Evolutionary conservation across 2,113 vertebrate species (phyloP), one percentile per base, ranked within the genome.

Genomic region (Microtus ochrogaster): DNA sequence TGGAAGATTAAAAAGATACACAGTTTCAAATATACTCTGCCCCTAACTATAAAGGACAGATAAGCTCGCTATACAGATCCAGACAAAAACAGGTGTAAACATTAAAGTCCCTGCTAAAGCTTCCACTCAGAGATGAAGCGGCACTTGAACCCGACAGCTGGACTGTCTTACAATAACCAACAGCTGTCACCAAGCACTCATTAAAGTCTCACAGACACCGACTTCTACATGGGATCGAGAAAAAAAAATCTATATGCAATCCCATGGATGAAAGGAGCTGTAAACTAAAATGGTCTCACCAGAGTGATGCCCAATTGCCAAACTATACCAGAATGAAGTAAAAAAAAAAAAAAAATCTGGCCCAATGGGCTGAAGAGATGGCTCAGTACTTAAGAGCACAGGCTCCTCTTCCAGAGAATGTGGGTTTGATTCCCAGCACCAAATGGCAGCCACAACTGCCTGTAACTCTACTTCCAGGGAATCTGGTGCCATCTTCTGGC

Each of bases 231-330:
- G 81, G 33, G 68, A 92, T 66, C 30, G 68, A 92, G 44, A 79
- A 89, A 47, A 87, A 87, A 89, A 87, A 33, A 66, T 55, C 41
- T n/a, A 44, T 65, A 63, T 47, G 61, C 52, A 83, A 87, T 52
- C 76, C 33, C 91, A 78, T 14, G 91, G 93, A 65, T 76, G 83
- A 94, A 78, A 88, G 72, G 88, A 84, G 66, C 1, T 92, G 30
- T 84, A 96, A 94, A 96, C 95, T 84, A 87, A 94, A 89, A 94
- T 39, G 73, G 77, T 58, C 90, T 74, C 3, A 83, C 52, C 41
- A 74, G 70, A 94, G 89, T 97, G 88, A 2, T 49, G 72, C 76
- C 66, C 47, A 95, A 92, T n/a, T 93, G 87, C 92, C 95, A 95
- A 96, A 79, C 92, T 61, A 92, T 9, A 28, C 55, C 55, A 83